Percentiles rank a stretch among this genome's conserved stretches.
Evolutionary conservation across 92 coral and sea anemone species (phyloP).

Genomic region (Plumapathes pennacea): DNA sequence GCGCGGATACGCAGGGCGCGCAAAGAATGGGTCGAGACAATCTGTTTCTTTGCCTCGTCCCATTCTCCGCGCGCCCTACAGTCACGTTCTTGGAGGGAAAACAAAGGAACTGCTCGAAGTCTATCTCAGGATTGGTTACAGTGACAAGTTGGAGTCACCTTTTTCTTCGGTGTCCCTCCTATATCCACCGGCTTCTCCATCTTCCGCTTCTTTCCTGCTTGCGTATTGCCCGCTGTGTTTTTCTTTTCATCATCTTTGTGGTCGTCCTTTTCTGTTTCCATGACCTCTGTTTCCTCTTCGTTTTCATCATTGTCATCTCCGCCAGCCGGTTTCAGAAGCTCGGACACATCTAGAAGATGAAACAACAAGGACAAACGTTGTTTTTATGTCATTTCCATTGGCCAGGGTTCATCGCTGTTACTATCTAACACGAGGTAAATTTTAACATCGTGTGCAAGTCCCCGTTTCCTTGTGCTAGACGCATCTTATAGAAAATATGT

Average conservation of each 20-base stretch:
- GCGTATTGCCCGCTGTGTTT: background rate
- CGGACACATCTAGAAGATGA: too few relatives aligned
- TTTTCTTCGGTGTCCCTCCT: slow-evolving; percentile 26
- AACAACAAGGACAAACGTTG: too few relatives aligned
- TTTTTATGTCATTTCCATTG: too few relatives aligned
- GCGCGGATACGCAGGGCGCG: too few relatives aligned
- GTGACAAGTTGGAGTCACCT: too few relatives aligned
- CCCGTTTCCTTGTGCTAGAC: slow-evolving; percentile 5
- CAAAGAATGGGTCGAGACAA: too few relatives aligned
- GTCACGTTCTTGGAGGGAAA: too few relatives aligned
- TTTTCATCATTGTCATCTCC: slow-evolving; percentile 20
- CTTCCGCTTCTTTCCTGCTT: slow-evolving; percentile 51
- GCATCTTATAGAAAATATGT: background rate
- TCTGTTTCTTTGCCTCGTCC: too few relatives aligned
- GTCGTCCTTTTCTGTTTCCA: slow-evolving; percentile 11
- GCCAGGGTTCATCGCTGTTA: slow-evolving; percentile 25
- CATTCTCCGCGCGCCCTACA: too few relatives aligned
- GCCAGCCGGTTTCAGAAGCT: too few relatives aligned
- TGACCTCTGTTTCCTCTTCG: slow-evolving; percentile 31
- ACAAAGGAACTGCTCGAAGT: too few relatives aligned
- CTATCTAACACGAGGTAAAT: slow-evolving; percentile 14
- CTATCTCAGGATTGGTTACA: background rate
- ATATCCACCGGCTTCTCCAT: slow-evolving; percentile 17
- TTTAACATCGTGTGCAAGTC: too few relatives aligned
- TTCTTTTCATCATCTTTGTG: slow-evolving; percentile 3